Evolutionary conservation across 2,888 invertebrate genomes (phyloP).

Genomic region (Crioceris asparagi): DNA sequence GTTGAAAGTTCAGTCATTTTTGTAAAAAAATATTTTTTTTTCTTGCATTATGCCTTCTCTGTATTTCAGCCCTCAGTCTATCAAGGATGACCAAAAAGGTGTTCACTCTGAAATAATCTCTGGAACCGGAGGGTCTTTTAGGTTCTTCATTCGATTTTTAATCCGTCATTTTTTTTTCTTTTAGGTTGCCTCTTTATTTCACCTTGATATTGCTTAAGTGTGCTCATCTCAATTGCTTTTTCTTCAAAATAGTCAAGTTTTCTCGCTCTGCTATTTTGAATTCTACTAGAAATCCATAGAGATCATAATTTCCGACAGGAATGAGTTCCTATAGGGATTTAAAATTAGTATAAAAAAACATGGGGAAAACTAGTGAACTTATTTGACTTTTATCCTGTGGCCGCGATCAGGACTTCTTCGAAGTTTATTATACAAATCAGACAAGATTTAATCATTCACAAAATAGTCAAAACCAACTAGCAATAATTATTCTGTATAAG

Average conservation of each 20-base stretch:
- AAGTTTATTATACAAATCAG: too few species aligned
- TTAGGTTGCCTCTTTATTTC: slow-evolving; percentile 10
- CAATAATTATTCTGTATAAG: too few species aligned
- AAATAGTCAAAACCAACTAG: too few species aligned
- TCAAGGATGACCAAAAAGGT: slow-evolving; percentile 8
- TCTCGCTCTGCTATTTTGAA: too few species aligned
- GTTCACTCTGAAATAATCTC: slow-evolving; percentile 9
- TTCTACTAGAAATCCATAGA: too few species aligned
- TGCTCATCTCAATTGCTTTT: slow-evolving; percentile 11
- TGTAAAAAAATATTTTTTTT: slow-evolving; percentile 8
- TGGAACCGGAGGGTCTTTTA: slow-evolving; percentile 7
- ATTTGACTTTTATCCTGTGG: too few species aligned
- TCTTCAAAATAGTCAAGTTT: slow-evolving; percentile 17
- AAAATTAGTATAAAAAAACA: too few species aligned
- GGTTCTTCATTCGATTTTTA: slow-evolving; percentile 10
- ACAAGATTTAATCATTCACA: too few species aligned
- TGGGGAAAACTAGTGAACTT: too few species aligned
- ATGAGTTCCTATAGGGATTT: too few species aligned
- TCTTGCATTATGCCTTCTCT: slow-evolving; percentile 10
- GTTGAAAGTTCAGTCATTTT: slow-evolving; percentile 9
- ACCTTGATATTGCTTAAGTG: slow-evolving; percentile 10
- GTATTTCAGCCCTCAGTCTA: slow-evolving; percentile 11
- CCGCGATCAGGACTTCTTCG: too few species aligned
- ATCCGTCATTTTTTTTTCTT: slow-evolving; percentile 9
- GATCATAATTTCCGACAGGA: too few species aligned